Base-by-base conservation (phyloP, 92 coral and sea anemone species). In the Metridium senile region DNA sequence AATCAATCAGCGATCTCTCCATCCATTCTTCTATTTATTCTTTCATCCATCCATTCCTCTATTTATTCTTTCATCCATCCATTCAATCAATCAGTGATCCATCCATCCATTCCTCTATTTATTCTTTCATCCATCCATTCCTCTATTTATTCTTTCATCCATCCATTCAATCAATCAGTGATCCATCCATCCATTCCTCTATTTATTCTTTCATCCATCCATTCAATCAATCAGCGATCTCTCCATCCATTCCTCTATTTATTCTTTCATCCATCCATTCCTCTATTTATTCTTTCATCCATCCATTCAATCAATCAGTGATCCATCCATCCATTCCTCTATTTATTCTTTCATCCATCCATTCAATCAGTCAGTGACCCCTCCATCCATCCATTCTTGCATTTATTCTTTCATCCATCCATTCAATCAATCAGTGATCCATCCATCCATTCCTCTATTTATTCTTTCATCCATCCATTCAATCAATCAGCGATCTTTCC, bases 121-220 rank as follows among this genome's bases (percentile, higher is more conserved):
- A 68, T 13, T 90, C 91, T 59, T 90, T n/a, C n/a, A n/a, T n/a
- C n/a, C 49, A 4, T 39, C 49, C 13, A 4, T 39, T 39, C n/a
- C 49, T 39, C 13, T 13, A 39, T 39, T 39, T 39, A 39, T 39
- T 39, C n/a, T n/a, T n/a, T n/a, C n/a, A n/a, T n/a, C n/a, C n/a
- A n/a, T n/a, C n/a, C n/a, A n/a, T n/a, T n/a, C n/a, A n/a, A n/a
- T n/a, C n/a, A n/a, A n/a, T n/a, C n/a, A n/a, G n/a, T 13, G 13
- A 4, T 39, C 49, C 6, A 4, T 39, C 49, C 49, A 39, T 39
- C 13, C 13, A 13, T 39, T 39, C 0, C 1, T 1, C 28, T 69
- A 87, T 87, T 87, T 82, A 68, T 13, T 90, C 91, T 59, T 90
- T n/a, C n/a, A n/a, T n/a, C n/a, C n/a, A n/a, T n/a, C n/a, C n/a